Percentiles rank a stretch among this genome's conserved stretches.
These are phyloP conservation scores for Epinephelus lanceolatus DNA, from an alignment of 2,113 vertebrate species.

Conservation along the genomic window DNA sequence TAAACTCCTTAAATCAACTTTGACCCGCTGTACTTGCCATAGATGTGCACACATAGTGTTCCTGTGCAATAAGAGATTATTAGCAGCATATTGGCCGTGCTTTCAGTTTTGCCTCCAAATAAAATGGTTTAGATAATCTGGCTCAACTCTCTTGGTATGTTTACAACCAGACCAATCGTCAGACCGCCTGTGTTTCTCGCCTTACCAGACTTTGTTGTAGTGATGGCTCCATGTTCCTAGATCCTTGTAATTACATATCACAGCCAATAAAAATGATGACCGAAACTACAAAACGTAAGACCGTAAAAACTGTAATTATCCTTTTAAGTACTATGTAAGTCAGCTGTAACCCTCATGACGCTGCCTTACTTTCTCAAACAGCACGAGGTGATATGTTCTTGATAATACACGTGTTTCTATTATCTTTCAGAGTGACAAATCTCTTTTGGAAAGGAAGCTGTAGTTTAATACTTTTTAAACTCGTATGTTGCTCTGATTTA, in stretches of 20 bases:
- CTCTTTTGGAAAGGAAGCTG: slow-evolving; percentile 51
- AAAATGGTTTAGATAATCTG: slow-evolving; percentile 3
- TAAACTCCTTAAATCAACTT: not conserved
- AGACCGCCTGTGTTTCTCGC: not conserved
- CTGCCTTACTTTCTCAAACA: not conserved
- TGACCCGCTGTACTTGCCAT: not conserved
- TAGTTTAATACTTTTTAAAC: slow-evolving; percentile 49
- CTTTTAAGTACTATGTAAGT: not conserved
- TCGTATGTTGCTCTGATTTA: slow-evolving; percentile 24
- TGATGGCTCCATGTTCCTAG: not conserved
- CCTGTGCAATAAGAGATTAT: not conserved
- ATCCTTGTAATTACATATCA: slow-evolving; percentile 16
- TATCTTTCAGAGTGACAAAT: slow-evolving; percentile 48
- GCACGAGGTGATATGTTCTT: slow-evolving; percentile 19
- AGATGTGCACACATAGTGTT: not conserved
- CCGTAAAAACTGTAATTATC: slow-evolving; percentile 15
- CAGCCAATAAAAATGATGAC: slow-evolving; percentile 12
- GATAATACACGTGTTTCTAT: slow-evolving; percentile 43
- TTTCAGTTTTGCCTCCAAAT: slow-evolving; percentile 1
- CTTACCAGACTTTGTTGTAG: not conserved
- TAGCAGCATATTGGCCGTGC: not conserved
- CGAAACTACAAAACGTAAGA: slow-evolving; percentile 2
- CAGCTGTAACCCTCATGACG: not conserved
- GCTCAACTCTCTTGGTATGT: not conserved
- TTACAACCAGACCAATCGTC: not conserved